phyloP scores from a whole-genome alignment of 1,140 invertebrate genomes.

The Drosophila truncata region DNA sequence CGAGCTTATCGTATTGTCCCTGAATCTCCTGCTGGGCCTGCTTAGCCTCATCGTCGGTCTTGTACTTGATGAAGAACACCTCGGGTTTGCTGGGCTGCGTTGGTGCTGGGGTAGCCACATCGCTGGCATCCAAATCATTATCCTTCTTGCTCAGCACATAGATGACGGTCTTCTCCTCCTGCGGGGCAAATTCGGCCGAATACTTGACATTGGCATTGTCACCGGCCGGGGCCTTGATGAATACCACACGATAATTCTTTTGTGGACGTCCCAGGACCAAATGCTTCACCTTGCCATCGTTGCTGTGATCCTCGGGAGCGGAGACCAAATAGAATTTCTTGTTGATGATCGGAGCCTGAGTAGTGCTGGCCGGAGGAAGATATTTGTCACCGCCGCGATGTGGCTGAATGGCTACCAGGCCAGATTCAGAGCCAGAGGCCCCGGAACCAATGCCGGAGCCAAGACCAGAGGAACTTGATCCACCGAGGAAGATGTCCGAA shows the following conservation, averaged over 20 bases:
- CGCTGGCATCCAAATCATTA: conserved; percentile 87
- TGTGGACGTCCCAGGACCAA: conserved; percentile 87
- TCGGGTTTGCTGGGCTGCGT: conserved; percentile 91
- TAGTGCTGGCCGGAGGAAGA: conserved; percentile 74
- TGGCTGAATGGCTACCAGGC: conserved; percentile 34
- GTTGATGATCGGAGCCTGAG: conserved; percentile 74
- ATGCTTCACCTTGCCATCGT: conserved; percentile 74
- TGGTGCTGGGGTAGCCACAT: conserved; percentile 90
- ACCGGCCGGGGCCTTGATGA: conserved; percentile 93
- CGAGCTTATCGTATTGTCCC: conserved; percentile 83
- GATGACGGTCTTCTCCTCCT: conserved; percentile 94
- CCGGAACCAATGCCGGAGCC: neutral
- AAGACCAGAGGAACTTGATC: neutral
- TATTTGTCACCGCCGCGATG: conserved; percentile 82
- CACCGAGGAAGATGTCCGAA: conserved; percentile 40
- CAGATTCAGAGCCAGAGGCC: neutral
- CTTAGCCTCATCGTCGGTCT: conserved; percentile 88
- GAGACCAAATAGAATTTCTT: conserved; percentile 84
- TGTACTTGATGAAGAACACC: conserved; percentile 92
- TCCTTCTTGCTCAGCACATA: conserved; percentile 94
- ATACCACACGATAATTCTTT: conserved; percentile 94
- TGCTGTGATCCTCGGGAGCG: conserved; percentile 78
- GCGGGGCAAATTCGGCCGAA: conserved; percentile 80
- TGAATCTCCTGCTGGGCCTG: conserved; percentile 83
- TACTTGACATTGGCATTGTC: conserved; percentile 87